These are phyloP conservation scores for Drosophila setifemur DNA, from an alignment of 1,140 invertebrate genomes.

Conservation along the genomic window DNA sequence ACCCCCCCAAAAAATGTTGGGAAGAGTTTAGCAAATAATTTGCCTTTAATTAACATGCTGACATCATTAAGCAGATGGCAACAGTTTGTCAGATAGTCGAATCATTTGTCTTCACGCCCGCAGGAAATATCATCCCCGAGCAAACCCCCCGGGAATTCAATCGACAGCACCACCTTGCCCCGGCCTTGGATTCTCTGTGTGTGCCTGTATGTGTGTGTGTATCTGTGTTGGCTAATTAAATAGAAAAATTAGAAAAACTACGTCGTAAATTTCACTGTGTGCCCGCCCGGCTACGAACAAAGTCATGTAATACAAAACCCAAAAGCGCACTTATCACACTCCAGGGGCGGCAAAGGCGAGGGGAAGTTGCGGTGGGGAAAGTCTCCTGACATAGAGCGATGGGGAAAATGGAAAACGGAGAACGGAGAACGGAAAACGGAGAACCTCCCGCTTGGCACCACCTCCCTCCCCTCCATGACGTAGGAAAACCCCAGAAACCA, in stretches of 20 bases:
- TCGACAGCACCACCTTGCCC: conserved; percentile 25
- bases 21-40: conserved; percentile 70
- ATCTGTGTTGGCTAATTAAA: conserved; percentile 64
- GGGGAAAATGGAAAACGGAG: conserved; percentile 13
- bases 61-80: conserved; percentile 75
- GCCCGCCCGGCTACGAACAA: neutral
- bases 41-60: conserved; percentile 75
- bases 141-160: neutral
- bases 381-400: conserved; percentile 29
- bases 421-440: neutral
- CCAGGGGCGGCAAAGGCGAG: conserved; percentile 22
- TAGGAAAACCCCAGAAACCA: neutral
- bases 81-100: conserved; percentile 62
- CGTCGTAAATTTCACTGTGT: conserved; percentile 61
- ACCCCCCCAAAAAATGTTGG: neutral
- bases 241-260: conserved; percentile 77
- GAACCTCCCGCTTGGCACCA: too few species aligned
- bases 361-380: neutral
- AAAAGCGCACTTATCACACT: conserved; percentile 67
- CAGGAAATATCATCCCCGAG: conserved; percentile 43
- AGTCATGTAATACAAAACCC: conserved; percentile 70
- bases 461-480: too few species aligned
- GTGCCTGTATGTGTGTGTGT: neutral
- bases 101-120: conserved; percentile 62
- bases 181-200: conserved; percentile 1